Evolutionary conservation across 2,113 vertebrate species (phyloP).

Genomic region (Triplophysa tibetana): DNA sequence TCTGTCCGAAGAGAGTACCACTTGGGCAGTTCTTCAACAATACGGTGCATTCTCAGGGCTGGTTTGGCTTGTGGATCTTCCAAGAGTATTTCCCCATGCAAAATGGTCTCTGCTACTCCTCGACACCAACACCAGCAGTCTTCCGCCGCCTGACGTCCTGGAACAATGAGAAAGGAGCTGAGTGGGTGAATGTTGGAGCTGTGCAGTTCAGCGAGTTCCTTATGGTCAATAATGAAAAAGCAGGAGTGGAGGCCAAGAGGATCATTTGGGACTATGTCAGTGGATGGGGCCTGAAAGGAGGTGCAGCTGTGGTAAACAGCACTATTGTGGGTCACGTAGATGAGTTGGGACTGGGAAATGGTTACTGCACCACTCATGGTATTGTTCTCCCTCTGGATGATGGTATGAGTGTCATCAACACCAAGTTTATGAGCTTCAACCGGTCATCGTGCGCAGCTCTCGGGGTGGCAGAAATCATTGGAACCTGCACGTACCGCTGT

Average conservation of each 20-base stretch:
- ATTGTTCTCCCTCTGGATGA: slow-evolving; percentile 80
- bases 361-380: slow-evolving; percentile 71
- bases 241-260: slow-evolving; percentile 80
- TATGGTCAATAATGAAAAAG: slow-evolving; percentile 83
- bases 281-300: slow-evolving; percentile 71
- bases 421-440: slow-evolving; percentile 82
- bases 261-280: slow-evolving; percentile 67
- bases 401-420: slow-evolving; percentile 78
- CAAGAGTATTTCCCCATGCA: slow-evolving; percentile 78
- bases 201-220: slow-evolving; percentile 80
- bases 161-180: slow-evolving; percentile 88
- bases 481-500: slow-evolving; percentile 69
- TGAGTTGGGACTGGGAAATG: slow-evolving; percentile 63
- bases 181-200: slow-evolving; percentile 85
- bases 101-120: slow-evolving; percentile 69
- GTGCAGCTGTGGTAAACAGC: slow-evolving; percentile 78
- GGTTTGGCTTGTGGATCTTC: slow-evolving; percentile 89
- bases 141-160: slow-evolving; percentile 79
- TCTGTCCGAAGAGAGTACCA: slow-evolving; percentile 81
- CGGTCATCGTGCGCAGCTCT: slow-evolving; percentile 71
- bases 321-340: slow-evolving; percentile 80
- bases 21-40: slow-evolving; percentile 86
- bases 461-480: slow-evolving; percentile 73
- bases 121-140: slow-evolving; percentile 69
- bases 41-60: slow-evolving; percentile 87